Evolutionary conservation across 2,113 vertebrate genomes (phyloP), one percentile per base, ranked within the genome.

Genomic region (Periophthalmus modestus): DNA sequence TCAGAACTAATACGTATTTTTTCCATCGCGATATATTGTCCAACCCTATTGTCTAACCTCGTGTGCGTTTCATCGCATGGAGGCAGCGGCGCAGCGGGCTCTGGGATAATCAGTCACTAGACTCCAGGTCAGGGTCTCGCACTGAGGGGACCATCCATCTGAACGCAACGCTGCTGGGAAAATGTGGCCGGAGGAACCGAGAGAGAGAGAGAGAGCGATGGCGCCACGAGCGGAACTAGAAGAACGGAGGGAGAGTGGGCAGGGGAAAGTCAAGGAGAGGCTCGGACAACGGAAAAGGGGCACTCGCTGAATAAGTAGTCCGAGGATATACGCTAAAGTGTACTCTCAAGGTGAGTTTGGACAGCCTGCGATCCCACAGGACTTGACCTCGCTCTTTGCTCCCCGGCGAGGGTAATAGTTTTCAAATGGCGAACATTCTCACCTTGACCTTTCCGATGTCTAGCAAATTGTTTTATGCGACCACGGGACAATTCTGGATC

Each of bases 91-190:
- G 77, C 79, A 81, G 84, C 76, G 78, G 88, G 75, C 86, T 78
- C 21, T n/a, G 76, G 76, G 83, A 85, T 92, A 88, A 92, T 93
- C 88, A 91, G 82, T 93, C 92, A 92, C 81, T 75, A 75, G 79
- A 82, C 78, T 81, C 84, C 77, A 83, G 85, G 91, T 89, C 91
- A 90, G 88, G 89, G 88, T 89, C 81, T 79, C 63, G 81, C 82
- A 62, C 89, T 78, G 80, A 82, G 72, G 81, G 84, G 85, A 85
- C 82, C 84, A 88, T 92, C 89, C 88, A 89, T 92, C 91, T 92
- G 85, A 89, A 86, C 80, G 69, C 78, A 87, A 73, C 84, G 88
- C 92, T 90, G 89, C 87, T 87, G 72, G 80, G 79, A 81, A 50
- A 82, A 83, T 14, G 76, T 81, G 84, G 75, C 12, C 57, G 71